Evolutionary conservation across 2,113 vertebrate species (phyloP), one percentile per base, ranked within the genome.

Genomic region (Marcusenius ussheri): DNA sequence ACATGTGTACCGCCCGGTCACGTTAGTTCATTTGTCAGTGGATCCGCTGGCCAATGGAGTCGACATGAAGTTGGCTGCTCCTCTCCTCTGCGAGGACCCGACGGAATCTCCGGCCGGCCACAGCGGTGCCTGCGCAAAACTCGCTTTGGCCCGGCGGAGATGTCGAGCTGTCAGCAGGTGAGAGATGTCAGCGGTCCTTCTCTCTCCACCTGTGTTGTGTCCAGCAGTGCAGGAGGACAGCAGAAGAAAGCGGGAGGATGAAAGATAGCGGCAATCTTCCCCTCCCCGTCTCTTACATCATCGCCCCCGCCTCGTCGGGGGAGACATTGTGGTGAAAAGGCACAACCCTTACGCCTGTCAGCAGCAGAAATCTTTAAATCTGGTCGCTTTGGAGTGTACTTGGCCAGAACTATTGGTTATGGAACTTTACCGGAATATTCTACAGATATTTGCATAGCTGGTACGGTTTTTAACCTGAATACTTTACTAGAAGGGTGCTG

Each of bases 21-120:
- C 50, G 50, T 87, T 87, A 87, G 50, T 87, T 87, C 85, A 87
- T 87, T 56, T 19, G 17, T 87, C 50, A 87, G 50, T 3, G 9
- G 24, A 27, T 51, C 24, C 5, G 11, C 47, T 17, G 50, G 85
- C 24, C 85, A 3, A n/a, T 19, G 6, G 17, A 56, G 50, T 2
- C 13, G 49, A 35, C 27, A 0, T 31, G n/a, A 31, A 53, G 49
- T 35, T 51, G 47, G 85, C 85, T 5, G 13, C 27, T 27, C 3
- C 6, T 87, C 27, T 39, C 50, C 49, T 47, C 85, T 0, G 49
- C n/a, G 10, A 24, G 50, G 50, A 47, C 50, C 50, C 6, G 85
- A 8, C n/a, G 1, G 2, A 53, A 53, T 53, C 50, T 15, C 84
- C 56, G 85, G n/a, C n/a, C 31, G 47, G 85, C 50, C 24, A 24